phyloP scores from a whole-genome alignment of 2,797 vertebrate genomes.

The Centroberyx gerrardi region DNA sequence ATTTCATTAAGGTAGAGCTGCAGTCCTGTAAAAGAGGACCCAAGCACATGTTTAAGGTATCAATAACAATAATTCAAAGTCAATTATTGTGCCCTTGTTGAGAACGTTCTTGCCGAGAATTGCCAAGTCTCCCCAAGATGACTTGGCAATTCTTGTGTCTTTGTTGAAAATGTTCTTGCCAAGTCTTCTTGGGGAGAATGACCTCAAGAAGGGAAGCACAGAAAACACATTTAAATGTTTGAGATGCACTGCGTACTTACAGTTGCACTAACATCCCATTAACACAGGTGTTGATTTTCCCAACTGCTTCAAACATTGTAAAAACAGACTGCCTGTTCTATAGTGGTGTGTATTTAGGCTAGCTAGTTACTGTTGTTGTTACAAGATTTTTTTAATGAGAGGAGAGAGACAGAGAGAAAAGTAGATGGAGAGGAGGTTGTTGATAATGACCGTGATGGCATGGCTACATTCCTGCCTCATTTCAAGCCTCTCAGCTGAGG shows the following conservation, averaged over 20 bases:
- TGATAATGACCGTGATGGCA: too few species aligned
- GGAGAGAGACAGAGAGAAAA: neutral
- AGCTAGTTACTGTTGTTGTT: neutral
- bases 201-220: constrained; percentile 15
- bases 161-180: neutral
- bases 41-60: constrained; percentile 1
- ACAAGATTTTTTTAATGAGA: constrained; percentile 17
- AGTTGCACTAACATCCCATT: neutral
- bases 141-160: constrained; percentile 10
- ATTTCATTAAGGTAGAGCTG: constrained; percentile 24
- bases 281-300: constrained; percentile 13
- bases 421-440: too few species aligned
- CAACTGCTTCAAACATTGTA: neutral
- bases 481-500: too few species aligned
- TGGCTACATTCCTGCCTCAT: too few species aligned
- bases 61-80: constrained; percentile 25
- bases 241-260: neutral
- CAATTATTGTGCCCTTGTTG: constrained; percentile 35
- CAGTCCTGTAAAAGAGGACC: constrained; percentile 25
- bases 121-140: constrained; percentile 4
- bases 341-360: neutral
- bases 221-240: neutral
- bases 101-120: constrained; percentile 34
- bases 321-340: neutral
- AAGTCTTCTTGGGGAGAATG: constrained; percentile 14